phyloP scores from a whole-genome alignment of 2,797 vertebrate species.

The Rhabdomys pumilio region DNA sequence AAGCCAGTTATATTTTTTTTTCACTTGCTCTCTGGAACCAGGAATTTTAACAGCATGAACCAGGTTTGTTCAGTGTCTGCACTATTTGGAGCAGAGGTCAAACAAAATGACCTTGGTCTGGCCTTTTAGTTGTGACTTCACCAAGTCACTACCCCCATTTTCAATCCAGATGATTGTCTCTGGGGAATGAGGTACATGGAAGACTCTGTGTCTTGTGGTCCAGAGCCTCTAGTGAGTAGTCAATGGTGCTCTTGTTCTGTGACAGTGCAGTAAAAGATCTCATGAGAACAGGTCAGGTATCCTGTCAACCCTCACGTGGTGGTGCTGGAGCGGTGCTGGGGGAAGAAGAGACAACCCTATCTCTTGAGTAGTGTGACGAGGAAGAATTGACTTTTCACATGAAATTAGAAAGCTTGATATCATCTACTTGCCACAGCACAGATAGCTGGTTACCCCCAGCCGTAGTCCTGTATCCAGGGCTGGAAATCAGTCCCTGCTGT shows the following conservation, averaged over 20 bases:
- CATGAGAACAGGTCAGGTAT: neutral
- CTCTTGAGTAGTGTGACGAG: neutral
- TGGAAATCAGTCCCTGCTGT: neutral
- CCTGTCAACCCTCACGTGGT: neutral
- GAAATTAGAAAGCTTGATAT: neutral
- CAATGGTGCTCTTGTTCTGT: neutral
- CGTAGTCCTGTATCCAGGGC: neutral
- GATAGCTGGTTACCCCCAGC: neutral
- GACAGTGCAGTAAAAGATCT: neutral
- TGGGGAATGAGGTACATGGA: neutral
- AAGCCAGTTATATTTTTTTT: neutral
- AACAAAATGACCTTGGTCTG: neutral
- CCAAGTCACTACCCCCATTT: neutral
- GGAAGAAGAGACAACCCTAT: neutral
- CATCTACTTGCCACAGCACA: neutral
- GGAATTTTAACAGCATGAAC: rapidly evolving
- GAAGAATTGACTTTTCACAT: neutral
- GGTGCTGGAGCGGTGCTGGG: too few species aligned
- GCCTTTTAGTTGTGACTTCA: neutral
- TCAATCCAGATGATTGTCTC: neutral
- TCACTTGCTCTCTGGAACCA: neutral
- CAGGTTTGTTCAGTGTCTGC: neutral
- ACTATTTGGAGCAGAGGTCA: neutral
- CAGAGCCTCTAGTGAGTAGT: neutral
- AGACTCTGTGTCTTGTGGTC: neutral